These are phyloP conservation scores for Ianthella basta DNA, from an alignment of 37 sponge, comb jelly and placozoan species.

Conservation along the genomic window DNA sequence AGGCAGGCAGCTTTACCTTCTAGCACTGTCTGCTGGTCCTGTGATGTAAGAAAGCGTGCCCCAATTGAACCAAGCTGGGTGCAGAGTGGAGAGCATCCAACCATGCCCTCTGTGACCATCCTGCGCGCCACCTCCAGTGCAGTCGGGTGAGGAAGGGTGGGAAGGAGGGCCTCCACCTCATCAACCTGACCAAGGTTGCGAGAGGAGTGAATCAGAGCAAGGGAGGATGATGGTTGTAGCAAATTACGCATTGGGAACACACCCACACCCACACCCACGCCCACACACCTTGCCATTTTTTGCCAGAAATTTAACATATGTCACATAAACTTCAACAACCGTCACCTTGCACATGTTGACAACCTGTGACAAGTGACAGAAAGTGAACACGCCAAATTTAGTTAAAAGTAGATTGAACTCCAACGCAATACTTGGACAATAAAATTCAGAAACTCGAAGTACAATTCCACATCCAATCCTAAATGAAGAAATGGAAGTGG, in stretches of 20 bases:
- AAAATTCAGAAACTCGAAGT: no score
- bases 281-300: neutral
- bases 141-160: neutral
- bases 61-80: neutral
- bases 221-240: neutral
- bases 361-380: neutral
- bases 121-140: neutral
- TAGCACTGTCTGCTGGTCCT: neutral
- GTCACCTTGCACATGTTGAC: slow-evolving; percentile 14
- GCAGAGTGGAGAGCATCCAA: neutral
- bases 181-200: neutral
- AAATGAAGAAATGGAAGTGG: no score
- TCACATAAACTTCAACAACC: neutral
- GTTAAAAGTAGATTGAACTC: no score
- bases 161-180: slow-evolving; percentile 2
- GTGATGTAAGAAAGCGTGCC: neutral
- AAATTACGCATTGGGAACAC: neutral
- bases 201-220: neutral
- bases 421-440: no score
- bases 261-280: no score
- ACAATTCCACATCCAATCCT: no score
- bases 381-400: no score
- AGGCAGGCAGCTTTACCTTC: no score
- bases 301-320: neutral
- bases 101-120: neutral